A percentile compares a stretch with the other conserved stretches of the same genome.
Evolutionary conservation across 2,888 invertebrate species (phyloP).

Genomic region (Halocaridina rubra): DNA sequence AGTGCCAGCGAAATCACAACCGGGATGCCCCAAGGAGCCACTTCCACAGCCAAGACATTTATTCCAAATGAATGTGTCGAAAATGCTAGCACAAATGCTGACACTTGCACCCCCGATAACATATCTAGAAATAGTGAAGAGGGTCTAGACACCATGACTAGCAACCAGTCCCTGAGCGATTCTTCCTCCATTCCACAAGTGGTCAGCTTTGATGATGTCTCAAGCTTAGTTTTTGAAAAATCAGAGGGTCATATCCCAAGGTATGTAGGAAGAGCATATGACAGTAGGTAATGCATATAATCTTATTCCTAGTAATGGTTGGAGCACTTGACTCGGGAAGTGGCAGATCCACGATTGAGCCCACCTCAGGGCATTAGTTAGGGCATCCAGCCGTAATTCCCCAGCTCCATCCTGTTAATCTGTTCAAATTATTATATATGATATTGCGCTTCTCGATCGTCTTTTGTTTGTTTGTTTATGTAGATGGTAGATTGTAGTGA

Average conservation of each 20-base stretch:
- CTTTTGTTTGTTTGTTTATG: too few relatives aligned
- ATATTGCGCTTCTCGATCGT: too few relatives aligned
- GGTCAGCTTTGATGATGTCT: constrained; percentile 54
- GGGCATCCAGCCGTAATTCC: too few relatives aligned
- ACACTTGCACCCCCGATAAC: not conserved
- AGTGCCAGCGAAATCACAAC: constrained; percentile 43
- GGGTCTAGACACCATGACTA: not conserved
- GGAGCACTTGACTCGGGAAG: too few relatives aligned
- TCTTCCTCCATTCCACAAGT: constrained; percentile 48
- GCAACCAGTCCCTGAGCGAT: not conserved
- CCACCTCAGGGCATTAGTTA: too few relatives aligned
- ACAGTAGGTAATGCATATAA: too few relatives aligned
- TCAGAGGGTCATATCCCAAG: not conserved
- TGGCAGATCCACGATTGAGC: too few relatives aligned
- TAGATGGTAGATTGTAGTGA: too few relatives aligned
- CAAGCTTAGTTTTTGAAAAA: constrained; percentile 18
- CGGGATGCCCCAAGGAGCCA: constrained; percentile 40
- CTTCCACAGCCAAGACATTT: not conserved
- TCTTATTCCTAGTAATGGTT: too few relatives aligned
- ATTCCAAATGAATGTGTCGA: not conserved
- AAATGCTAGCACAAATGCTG: not conserved
- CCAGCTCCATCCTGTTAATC: too few relatives aligned
- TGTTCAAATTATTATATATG: too few relatives aligned
- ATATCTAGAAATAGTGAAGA: not conserved
- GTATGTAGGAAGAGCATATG: not conserved